Evolutionary conservation across 2,797 vertebrate genomes (phyloP), one percentile per base, ranked within the genome.

Genomic region (Podarcis lilfordi): DNA sequence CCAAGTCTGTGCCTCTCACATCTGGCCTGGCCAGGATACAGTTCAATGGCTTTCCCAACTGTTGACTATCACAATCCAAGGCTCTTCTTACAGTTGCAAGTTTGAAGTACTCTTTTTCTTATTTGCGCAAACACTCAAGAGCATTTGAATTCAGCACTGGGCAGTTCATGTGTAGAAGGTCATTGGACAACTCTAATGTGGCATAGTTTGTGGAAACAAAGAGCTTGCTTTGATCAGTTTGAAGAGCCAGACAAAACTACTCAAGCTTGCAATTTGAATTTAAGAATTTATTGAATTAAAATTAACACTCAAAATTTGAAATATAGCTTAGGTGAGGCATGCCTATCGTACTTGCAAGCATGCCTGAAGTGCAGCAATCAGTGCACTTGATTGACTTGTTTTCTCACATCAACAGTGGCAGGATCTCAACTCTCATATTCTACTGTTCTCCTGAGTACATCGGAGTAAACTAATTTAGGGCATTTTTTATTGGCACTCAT

Each of bases 351-450:
- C 0, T 2, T 29, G 2, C 2, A 5, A 43, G 72, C n/a, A 2
- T 64, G 0, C 4, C 55, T 0, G 0, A 50, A 0, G 0, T 11
- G 6, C 85, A 45, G n/a, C 27, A 35, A 10, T 32, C 66, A 32
- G 13, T 55, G n/a, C 29, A 74, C 21, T 19, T 45, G 59, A 74
- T 6, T 64, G 19, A 61, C 19, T 81, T 59, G 23, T 80, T 86
- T 37, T 72, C 43, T 23, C 29, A 55, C 27, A 61, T 37, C 29
- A 23, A 43, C 40, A 71, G n/a, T 45, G 50, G 40, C 45, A 81
- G 66, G 0, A 27, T 55, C 13, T 55, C 50, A 55, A 15, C 13
- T 55, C 19, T 66, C 29, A 11, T 55, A 25, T 50, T 84, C 64
- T 32, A 17, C 27, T 79, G 5, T 10, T 82, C 8, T 8, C 35